A percentile compares a stretch with the other conserved stretches of the same genome.
Conservation (phyloP, 2,888 invertebrate species). For the Aleiodes testaceus region DNA sequence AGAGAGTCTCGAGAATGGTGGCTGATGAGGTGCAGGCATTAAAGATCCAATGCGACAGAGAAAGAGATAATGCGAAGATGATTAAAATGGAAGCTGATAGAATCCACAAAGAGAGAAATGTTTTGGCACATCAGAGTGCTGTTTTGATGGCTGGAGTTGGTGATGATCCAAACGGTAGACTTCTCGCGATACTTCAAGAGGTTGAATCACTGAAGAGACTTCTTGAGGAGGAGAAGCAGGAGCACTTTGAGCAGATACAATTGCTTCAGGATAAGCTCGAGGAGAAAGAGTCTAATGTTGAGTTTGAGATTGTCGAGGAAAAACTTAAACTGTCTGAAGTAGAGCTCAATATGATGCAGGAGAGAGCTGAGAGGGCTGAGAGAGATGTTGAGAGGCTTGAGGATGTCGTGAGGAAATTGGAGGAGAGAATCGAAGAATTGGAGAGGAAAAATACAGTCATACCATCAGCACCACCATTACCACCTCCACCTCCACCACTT, state of each 20-base stretch:
- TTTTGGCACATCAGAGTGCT: constrained; percentile 81
- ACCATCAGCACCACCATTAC: constrained; percentile 73
- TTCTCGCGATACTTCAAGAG: constrained; percentile 75
- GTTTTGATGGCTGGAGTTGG: constrained; percentile 78
- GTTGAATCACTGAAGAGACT: constrained; percentile 78
- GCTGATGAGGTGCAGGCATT: constrained; percentile 79
- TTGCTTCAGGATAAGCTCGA: constrained; percentile 79
- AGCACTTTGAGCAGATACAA: constrained; percentile 76
- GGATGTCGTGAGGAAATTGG: constrained; percentile 56
- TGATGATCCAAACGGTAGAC: constrained; percentile 75
- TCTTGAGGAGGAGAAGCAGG: constrained; percentile 77
- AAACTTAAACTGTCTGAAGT: constrained; percentile 81
- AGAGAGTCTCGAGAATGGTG: constrained; percentile 79
- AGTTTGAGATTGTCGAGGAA: constrained; percentile 81
- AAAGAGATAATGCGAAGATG: constrained; percentile 76
- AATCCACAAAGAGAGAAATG: constrained; percentile 78
- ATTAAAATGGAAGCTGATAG: constrained; percentile 71
- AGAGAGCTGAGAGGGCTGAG: constrained; percentile 78
- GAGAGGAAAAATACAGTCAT: constrained; percentile 57
- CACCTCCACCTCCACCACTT: constrained; percentile 73
- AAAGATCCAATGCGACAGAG: constrained; percentile 78
- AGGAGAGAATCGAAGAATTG: constrained; percentile 62
- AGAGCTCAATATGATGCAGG: constrained; percentile 78
- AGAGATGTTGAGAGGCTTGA: constrained; percentile 69
- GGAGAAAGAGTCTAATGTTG: constrained; percentile 79